These are phyloP conservation scores for Morus bassanus DNA, from an alignment of 2,797 vertebrate species.

Conservation along the genomic window DNA sequence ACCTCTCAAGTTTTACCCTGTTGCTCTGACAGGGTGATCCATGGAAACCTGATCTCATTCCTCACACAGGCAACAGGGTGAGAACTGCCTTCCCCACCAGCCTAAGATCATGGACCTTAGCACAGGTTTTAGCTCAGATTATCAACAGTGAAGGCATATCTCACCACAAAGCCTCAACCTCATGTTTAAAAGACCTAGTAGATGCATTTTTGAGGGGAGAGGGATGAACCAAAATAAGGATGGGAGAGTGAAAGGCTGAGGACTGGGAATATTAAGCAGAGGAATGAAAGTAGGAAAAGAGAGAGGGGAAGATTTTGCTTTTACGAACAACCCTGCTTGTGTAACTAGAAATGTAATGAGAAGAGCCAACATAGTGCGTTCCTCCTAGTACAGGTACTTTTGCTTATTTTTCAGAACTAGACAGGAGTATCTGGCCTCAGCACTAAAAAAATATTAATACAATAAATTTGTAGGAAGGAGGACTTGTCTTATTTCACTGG, in stretches of 20 bases:
- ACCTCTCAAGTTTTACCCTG: background rate
- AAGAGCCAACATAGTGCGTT: background rate
- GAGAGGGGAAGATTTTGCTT: background rate
- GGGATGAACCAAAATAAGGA: background rate
- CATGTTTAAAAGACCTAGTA: background rate
- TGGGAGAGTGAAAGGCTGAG: background rate
- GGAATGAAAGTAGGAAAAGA: background rate
- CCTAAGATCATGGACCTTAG: background rate
- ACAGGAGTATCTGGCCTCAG: background rate
- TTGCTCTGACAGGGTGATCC: rapidly evolving
- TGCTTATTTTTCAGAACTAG: background rate
- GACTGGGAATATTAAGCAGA: background rate
- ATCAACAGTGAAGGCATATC: background rate
- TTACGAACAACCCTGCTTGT: background rate
- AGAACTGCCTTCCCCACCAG: background rate
- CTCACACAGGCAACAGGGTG: background rate
- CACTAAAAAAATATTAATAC: background rate
- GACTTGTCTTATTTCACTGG: background rate
- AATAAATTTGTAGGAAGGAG: background rate
- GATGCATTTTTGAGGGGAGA: background rate
- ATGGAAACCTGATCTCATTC: background rate
- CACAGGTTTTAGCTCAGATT: background rate
- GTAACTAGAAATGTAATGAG: background rate
- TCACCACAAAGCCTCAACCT: background rate
- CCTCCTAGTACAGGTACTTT: background rate